A percentile compares a stretch with the other conserved stretches of the same genome.
phyloP scores from a whole-genome alignment of 2,797 vertebrate species.

The Pipistrellus pygmaeus region DNA sequence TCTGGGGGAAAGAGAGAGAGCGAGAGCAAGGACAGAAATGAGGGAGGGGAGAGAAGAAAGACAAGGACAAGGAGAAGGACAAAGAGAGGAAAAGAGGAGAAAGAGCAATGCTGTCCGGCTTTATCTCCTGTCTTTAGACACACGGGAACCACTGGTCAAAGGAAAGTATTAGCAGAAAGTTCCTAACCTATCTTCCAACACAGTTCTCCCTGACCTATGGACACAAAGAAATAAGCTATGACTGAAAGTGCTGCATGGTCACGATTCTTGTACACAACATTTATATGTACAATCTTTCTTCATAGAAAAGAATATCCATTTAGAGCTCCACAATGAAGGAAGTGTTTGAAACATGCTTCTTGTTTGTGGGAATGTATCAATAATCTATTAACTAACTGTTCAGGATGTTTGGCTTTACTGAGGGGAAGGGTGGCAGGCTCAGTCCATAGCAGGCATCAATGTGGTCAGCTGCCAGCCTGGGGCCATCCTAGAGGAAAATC shows the following conservation, averaged over 20 bases:
- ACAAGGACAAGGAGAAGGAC: fast-evolving
- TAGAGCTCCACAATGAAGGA: background rate
- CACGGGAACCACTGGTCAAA: background rate
- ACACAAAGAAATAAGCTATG: background rate
- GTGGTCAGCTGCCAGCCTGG: background rate
- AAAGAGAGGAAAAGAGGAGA: background rate
- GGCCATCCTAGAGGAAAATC: background rate
- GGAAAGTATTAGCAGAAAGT: background rate
- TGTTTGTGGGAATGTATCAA: background rate
- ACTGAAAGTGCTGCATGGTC: background rate
- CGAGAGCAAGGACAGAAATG: fast-evolving
- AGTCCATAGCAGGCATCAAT: fast-evolving
- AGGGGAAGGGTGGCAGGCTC: background rate
- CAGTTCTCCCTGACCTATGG: background rate
- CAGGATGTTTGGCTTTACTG: background rate
- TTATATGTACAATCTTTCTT: background rate
- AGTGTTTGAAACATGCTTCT: background rate
- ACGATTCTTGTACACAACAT: background rate
- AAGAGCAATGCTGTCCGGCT: background rate
- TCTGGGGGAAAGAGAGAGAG: background rate
- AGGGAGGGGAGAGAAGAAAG: fast-evolving
- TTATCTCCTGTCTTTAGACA: background rate
- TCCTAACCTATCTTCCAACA: background rate
- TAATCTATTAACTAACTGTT: background rate
- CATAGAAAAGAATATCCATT: background rate